These are phyloP conservation scores for Stichopus horrens DNA, from an alignment of 53 echinoderm and acorn worm species.

Conservation along the genomic window DNA sequence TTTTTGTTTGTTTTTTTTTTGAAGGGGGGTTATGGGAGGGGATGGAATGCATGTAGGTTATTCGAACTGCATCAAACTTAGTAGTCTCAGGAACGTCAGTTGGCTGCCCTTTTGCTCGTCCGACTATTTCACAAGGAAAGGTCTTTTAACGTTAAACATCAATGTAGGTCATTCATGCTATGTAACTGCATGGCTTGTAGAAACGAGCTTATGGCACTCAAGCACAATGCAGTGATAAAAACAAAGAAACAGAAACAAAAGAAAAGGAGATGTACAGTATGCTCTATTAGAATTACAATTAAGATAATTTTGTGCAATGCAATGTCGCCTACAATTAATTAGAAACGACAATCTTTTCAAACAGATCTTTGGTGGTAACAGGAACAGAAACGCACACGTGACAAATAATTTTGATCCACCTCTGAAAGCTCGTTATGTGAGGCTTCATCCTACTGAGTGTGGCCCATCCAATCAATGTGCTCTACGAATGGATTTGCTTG, in stretches of 20 bases:
- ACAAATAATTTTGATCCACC: conserved; percentile 8
- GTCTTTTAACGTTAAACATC: too few relatives aligned
- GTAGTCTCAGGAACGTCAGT: too few relatives aligned
- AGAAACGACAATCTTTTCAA: neutral
- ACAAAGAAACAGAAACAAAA: neutral
- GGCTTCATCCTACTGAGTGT: conserved; percentile 4
- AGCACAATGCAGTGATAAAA: neutral
- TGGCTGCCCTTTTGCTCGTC: too few relatives aligned
- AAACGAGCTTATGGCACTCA: neutral
- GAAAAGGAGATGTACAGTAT: too few relatives aligned
- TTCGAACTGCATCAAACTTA: too few relatives aligned
- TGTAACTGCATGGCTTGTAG: neutral
- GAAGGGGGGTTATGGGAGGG: too few relatives aligned
- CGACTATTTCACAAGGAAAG: too few relatives aligned
- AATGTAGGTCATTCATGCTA: too few relatives aligned
- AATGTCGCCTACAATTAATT: neutral
- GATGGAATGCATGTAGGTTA: too few relatives aligned
- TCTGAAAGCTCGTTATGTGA: conserved; percentile 10
- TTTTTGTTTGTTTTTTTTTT: too few relatives aligned
- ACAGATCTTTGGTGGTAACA: neutral
- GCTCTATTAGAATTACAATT: too few relatives aligned
- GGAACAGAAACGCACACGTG: conserved; percentile 4
- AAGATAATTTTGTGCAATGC: neutral
- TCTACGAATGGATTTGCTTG: conserved; percentile 4
- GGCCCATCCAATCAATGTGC: neutral